Conservation (phyloP, 1,140 invertebrate species). For the Calliphora vicina region DNA sequence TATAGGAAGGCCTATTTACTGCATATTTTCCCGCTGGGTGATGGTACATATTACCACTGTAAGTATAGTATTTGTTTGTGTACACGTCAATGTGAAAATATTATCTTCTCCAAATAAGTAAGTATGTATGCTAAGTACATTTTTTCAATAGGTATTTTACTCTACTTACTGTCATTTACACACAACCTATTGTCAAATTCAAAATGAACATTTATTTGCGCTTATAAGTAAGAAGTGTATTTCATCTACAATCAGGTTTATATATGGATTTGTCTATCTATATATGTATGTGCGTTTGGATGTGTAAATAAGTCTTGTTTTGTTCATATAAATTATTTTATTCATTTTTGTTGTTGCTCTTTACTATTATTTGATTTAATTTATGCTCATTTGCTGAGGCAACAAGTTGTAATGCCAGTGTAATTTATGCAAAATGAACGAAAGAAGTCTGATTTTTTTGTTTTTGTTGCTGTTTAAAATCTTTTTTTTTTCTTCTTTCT, state of each 20-base stretch:
- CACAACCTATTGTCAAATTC: constrained; percentile 11
- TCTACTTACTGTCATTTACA: constrained; percentile 23
- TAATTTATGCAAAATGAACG: constrained; percentile 30
- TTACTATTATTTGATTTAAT: constrained; percentile 21
- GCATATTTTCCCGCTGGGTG: too few relatives aligned
- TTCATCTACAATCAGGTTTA: neutral
- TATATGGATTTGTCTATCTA: neutral
- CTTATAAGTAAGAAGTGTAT: neutral
- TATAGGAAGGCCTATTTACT: too few relatives aligned
- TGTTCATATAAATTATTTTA: neutral
- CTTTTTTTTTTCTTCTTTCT: neutral
- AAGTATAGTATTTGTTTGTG: too few relatives aligned
- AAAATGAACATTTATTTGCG: neutral
- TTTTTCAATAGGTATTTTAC: too few relatives aligned
- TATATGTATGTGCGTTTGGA: neutral
- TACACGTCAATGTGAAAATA: too few relatives aligned
- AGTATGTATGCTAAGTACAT: too few relatives aligned
- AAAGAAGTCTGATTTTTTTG: neutral
- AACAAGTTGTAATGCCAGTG: constrained; percentile 30
- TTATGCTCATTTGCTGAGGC: constrained; percentile 31
- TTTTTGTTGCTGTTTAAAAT: neutral
- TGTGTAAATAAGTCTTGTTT: neutral
- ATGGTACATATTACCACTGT: too few relatives aligned
- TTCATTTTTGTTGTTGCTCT: neutral
- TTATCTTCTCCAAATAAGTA: too few relatives aligned